Evolutionary conservation across 2,888 invertebrate species (phyloP).

Genomic region (Metopia argyrocephala): DNA sequence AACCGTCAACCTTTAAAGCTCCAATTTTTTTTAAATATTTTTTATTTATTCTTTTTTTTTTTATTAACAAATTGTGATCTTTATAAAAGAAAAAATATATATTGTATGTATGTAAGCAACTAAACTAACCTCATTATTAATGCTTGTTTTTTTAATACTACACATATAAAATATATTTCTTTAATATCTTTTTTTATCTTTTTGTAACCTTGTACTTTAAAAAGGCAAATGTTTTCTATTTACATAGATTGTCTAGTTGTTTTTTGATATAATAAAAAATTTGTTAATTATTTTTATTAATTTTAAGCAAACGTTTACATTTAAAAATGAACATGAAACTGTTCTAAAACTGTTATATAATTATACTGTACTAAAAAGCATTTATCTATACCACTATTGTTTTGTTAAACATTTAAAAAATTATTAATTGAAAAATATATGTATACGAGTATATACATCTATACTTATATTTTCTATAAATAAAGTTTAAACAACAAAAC

Average conservation of each 20-base stretch:
- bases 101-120: slow-evolving; percentile 29
- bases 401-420: slow-evolving; percentile 8
- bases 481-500: too few species aligned
- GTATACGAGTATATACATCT: too few species aligned
- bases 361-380: slow-evolving; percentile 39
- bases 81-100: slow-evolving; percentile 10
- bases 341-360: slow-evolving; percentile 53
- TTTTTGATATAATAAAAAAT: slow-evolving; percentile 12
- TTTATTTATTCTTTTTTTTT: not conserved
- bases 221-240: slow-evolving; percentile 15
- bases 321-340: slow-evolving; percentile 26
- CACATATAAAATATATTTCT: not conserved
- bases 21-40: not conserved
- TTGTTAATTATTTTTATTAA: slow-evolving; percentile 43
- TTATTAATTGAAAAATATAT: too few species aligned
- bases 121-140: slow-evolving; percentile 46
- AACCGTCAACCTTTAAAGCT: too few species aligned
- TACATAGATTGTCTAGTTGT: not conserved
- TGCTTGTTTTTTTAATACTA: not conserved
- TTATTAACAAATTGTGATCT: slow-evolving; percentile 56
- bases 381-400: slow-evolving; percentile 8
- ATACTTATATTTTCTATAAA: too few species aligned
- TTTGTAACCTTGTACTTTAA: slow-evolving; percentile 57
- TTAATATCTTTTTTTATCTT: slow-evolving; percentile 7
- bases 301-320: slow-evolving; percentile 6